A percentile compares a stretch with the other conserved stretches of the same genome.
phyloP scores from a whole-genome alignment of 2,888 invertebrate genomes.

The Polydesmus complanatus region DNA sequence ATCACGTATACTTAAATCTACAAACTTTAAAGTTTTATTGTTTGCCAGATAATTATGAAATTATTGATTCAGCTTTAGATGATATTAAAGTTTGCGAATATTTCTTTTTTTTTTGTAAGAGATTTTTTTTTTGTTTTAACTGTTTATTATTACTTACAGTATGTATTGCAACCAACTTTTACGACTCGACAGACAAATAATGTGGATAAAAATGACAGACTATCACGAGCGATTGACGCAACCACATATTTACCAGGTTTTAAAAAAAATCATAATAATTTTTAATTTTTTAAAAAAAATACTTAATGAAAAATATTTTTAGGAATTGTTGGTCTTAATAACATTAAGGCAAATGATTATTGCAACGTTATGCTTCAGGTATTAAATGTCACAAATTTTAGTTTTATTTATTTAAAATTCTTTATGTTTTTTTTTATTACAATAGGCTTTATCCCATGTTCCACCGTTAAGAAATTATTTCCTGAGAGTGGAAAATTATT shows the following conservation, averaged over 20 bases:
- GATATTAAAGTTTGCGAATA: constrained; percentile 63
- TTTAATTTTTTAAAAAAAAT: background rate
- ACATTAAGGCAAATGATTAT: constrained; percentile 99
- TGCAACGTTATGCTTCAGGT: constrained; percentile 96
- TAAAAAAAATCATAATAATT: too few relatives aligned
- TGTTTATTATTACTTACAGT: constrained; percentile 34
- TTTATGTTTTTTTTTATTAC: constrained; percentile 8
- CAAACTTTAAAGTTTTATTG: constrained; percentile 96
- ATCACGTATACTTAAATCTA: constrained; percentile 94
- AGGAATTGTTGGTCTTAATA: constrained; percentile 88
- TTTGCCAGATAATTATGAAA: constrained; percentile 97
- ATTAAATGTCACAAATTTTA: constrained; percentile 17
- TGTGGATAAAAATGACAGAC: constrained; percentile 64
- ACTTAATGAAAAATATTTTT: constrained; percentile 12
- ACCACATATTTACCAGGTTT: constrained; percentile 84
- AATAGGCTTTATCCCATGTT: constrained; percentile 83
- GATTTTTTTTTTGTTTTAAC: background rate
- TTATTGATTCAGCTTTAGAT: constrained; percentile 91
- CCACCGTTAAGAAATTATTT: constrained; percentile 89
- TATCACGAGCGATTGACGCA: constrained; percentile 90
- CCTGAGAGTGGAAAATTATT: constrained; percentile 82
- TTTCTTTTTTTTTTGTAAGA: background rate
- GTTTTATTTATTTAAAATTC: constrained; percentile 10
- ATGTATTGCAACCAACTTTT: constrained; percentile 95
- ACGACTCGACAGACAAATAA: constrained; percentile 63